Evolutionary conservation across 1,140 invertebrate species (phyloP), one percentile per base, ranked within the genome.

Genomic region (Anastatus disparis): DNA sequence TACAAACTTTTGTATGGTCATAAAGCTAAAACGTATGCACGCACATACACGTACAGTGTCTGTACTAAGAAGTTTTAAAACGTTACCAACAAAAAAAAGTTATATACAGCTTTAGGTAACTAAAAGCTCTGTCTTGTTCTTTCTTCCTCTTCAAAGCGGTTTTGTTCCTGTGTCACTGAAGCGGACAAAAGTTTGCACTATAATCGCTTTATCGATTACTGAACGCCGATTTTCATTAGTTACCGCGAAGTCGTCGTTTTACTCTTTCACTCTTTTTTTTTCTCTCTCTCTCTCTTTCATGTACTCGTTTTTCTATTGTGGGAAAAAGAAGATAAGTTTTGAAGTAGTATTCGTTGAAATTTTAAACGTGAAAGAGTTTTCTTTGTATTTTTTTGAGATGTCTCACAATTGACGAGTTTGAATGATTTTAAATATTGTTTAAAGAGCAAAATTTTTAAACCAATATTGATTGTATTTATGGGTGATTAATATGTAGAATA

Each of bases 151-250:
- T n/a, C n/a, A n/a, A n/a, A n/a, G 46, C 29, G 48, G 46, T 70
- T 69, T 46, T 40, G 52, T 42, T 40, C 55, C 44, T 44, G 9
- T 31, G 31, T 22, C 55, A 70, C 63, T n/a, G n/a, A n/a, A n/a
- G n/a, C n/a, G n/a, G n/a, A n/a, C n/a, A n/a, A n/a, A n/a, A n/a
- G n/a, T n/a, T 13, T 9, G 1, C 17, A 55, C n/a, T 40, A n/a
- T 58, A 71, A 71, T 62, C 68, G 71, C 24, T 69, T 73, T 42
- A 70, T 72, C 69, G 72, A 74, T 75, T 73, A 58, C 66, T 66
- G 65, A 72, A 75, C 62, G 72, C 22, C 42, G 50, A 64, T 73
- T 75, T 75, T 66, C 42, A 73, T 70, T 72, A 53, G 70, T 61
- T 42, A 15, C 15, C 17, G 55, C n/a, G 7, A 20, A 22, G 29